A percentile compares a stretch with the other conserved stretches of the same genome.
These are phyloP conservation scores for Diadophis punctatus DNA, from an alignment of 2,113 vertebrate genomes.

Conservation along the genomic window DNA sequence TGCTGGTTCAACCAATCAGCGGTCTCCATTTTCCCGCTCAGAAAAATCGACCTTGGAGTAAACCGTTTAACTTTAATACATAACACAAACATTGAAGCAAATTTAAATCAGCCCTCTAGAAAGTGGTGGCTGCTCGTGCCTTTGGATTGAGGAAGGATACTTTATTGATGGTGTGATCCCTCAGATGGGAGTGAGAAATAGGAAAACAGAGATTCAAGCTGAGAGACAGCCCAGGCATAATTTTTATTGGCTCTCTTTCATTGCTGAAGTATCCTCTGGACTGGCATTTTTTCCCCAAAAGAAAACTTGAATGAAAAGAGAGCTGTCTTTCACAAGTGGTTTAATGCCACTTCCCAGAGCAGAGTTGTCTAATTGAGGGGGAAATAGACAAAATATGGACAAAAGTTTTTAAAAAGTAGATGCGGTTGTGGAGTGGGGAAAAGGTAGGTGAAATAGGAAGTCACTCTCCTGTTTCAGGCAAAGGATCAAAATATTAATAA, in stretches of 20 bases:
- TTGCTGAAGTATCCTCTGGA: neutral
- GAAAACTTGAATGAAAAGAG: neutral
- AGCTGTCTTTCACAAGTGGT: neutral
- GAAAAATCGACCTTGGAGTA: too few species aligned
- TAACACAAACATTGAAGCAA: neutral
- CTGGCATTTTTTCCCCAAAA: neutral
- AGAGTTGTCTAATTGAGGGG: neutral
- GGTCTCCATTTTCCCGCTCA: too few species aligned
- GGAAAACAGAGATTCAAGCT: neutral
- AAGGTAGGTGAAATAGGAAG: neutral
- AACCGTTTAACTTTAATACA: too few species aligned
- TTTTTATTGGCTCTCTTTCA: neutral
- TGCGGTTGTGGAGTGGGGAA: neutral
- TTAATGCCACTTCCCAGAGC: neutral
- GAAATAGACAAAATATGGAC: neutral
- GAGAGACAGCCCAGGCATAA: neutral
- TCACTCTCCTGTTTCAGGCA: neutral
- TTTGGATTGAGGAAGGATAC: too few species aligned
- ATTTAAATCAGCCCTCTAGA: neutral
- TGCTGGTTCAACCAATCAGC: too few species aligned
- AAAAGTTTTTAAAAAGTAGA: neutral
- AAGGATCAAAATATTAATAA: neutral
- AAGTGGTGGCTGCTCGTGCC: neutral
- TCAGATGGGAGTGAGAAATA: neutral
- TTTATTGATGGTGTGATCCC: neutral